phyloP scores from a whole-genome alignment of 2,113 vertebrate genomes.

The Cairina moschata region DNA sequence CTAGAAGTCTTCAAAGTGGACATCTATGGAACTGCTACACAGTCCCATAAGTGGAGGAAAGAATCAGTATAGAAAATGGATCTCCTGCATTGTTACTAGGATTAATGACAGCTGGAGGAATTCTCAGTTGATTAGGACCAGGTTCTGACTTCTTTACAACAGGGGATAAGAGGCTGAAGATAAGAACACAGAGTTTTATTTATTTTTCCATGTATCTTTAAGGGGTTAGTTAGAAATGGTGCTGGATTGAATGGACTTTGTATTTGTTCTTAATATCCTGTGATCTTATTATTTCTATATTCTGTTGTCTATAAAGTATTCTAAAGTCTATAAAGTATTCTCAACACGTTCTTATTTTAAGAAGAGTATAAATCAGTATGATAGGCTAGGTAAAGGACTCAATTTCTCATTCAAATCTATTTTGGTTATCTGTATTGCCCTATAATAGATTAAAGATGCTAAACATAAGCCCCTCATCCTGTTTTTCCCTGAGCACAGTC shows the following conservation, averaged over 20 bases:
- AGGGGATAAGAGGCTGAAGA: neutral
- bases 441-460: conserved; percentile 68
- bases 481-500: neutral
- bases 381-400: conserved; percentile 2
- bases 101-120: neutral
- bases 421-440: conserved; percentile 40
- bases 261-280: neutral
- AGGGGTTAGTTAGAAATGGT: neutral
- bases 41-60: neutral
- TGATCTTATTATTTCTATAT: conserved; percentile 4
- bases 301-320: neutral
- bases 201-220: neutral
- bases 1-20: neutral
- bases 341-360: conserved; percentile 7
- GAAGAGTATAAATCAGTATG: neutral
- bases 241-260: neutral
- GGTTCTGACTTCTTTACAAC: neutral
- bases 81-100: neutral
- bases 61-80: neutral
- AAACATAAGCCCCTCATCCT: conserved; percentile 12
- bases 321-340: neutral
- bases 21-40: neutral
- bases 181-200: neutral
- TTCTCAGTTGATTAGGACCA: neutral
- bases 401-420: conserved; percentile 47